A percentile compares a stretch with the other conserved stretches of the same genome.
Conservation (phyloP, 2,797 vertebrate species). For the Muscicapa striata region DNA sequence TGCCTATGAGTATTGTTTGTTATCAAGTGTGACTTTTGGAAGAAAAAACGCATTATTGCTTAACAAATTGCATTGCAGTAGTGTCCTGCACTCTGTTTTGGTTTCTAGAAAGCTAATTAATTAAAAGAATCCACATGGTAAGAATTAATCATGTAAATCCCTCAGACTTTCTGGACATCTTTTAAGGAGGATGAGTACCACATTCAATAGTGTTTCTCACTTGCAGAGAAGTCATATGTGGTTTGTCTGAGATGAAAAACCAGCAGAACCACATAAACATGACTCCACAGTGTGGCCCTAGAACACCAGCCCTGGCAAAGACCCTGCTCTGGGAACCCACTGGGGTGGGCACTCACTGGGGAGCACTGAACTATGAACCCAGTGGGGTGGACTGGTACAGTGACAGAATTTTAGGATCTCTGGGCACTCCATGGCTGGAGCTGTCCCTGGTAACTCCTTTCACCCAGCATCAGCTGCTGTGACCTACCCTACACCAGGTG, state of each 20-base stretch:
- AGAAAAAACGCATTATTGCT: conserved; percentile 55
- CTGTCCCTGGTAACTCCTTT: neutral
- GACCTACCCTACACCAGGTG: fast-evolving
- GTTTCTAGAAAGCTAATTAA: conserved; percentile 55
- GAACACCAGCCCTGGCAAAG: neutral
- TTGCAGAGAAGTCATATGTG: fast-evolving
- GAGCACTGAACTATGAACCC: neutral
- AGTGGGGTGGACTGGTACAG: neutral
- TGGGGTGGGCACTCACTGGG: neutral
- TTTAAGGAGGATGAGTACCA: neutral
- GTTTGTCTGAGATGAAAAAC: neutral
- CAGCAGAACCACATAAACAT: neutral
- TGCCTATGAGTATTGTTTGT: conserved; percentile 63
- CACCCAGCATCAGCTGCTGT: neutral
- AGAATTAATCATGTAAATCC: conserved; percentile 30
- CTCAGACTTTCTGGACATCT: neutral
- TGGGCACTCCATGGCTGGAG: fast-evolving
- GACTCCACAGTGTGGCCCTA: neutral
- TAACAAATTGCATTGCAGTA: conserved; percentile 60
- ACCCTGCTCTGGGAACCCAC: neutral
- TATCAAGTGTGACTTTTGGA: conserved; percentile 76
- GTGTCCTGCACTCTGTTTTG: conserved; percentile 39
- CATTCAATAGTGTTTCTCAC: fast-evolving
- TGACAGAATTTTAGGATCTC: neutral
- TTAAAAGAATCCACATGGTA: conserved; percentile 46